Conservation (phyloP, 2,113 vertebrate species). For the Ictidomys tridecemlineatus region DNA sequence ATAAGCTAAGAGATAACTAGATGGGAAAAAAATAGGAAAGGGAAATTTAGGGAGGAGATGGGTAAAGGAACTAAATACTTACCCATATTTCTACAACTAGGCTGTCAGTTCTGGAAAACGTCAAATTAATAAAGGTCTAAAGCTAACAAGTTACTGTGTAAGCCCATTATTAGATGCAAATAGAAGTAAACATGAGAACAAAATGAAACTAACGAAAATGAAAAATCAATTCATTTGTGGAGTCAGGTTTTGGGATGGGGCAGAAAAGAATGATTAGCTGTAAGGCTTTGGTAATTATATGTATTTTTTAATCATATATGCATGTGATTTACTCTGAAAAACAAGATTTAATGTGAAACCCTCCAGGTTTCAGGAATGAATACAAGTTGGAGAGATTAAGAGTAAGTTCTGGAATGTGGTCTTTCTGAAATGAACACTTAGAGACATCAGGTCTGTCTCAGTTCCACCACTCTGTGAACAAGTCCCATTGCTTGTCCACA, state of each 20-base stretch:
- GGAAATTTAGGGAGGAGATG: neutral
- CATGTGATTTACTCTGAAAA: neutral
- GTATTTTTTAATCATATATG: neutral
- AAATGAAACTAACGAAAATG: neutral
- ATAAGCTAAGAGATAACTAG: neutral
- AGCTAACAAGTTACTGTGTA: neutral
- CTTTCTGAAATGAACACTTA: too few relatives aligned
- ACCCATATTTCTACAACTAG: neutral
- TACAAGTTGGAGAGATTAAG: neutral
- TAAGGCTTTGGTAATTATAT: neutral
- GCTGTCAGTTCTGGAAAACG: neutral
- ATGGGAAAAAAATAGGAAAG: neutral
- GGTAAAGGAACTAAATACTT: neutral
- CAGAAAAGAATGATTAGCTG: neutral
- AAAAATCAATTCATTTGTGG: neutral
- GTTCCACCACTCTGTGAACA: too few relatives aligned
- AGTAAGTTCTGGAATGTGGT: neutral
- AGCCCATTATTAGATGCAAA: neutral
- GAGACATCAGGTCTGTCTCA: too few relatives aligned
- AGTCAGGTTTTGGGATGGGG: fast-evolving
- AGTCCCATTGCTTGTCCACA: too few relatives aligned
- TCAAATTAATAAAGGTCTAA: neutral
- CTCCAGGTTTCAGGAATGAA: neutral
- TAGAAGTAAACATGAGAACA: neutral
- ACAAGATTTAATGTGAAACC: slow-evolving; percentile 7